Base-by-base conservation (phyloP, 2,888 invertebrate species). In the Exephanes ischioxanthus region DNA sequence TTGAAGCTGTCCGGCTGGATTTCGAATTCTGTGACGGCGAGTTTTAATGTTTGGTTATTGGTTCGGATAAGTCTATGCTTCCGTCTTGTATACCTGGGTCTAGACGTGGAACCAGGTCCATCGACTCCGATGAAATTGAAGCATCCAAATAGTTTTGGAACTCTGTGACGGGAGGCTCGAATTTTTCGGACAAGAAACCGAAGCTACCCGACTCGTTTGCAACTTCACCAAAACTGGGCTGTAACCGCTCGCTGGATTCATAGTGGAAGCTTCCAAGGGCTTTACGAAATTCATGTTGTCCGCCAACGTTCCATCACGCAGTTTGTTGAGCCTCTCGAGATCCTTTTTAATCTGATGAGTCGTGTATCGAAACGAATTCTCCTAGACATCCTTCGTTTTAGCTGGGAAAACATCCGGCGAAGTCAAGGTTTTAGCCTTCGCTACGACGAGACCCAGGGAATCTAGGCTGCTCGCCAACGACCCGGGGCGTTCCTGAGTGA, bases 281-380 rank as follows among this genome's bases (percentile, higher is more conserved):
- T 6, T 33, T 33, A 2, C 33, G 0, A 82, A 16, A 9, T 16
- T 70, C 41, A 73, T 73, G 53, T 11, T 86, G 83, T 41, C 68
- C 55, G 14, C 63, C 63, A 16, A 19, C 30, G 55, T 80, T 84
- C 88, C 89, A 90, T 14, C 89, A 33, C 89, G 86, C 48, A 92
- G 84, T 87, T 91, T 92, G 4, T 87, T 90, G 16, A 93, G 77
- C 84, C 96, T 94, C 73, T 96, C 96, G 2, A 95, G 91, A 93
- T 97, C 97, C 91, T 95, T 96, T 22, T 95, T 93, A 70, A 95
- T 94, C 92, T 96, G 96, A 41, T 95, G 93, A 11, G 93, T 94
- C 11, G 96, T 95, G 97, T 67, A 97, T 33, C 33, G 6, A 33
- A 33, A 33, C 6, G 3, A 6, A 33, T 33, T 33, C 33, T 33